A percentile compares a stretch with the other conserved stretches of the same genome.
These are phyloP conservation scores for Fringilla coelebs DNA, from an alignment of 2,797 vertebrate species.

Conservation along the genomic window DNA sequence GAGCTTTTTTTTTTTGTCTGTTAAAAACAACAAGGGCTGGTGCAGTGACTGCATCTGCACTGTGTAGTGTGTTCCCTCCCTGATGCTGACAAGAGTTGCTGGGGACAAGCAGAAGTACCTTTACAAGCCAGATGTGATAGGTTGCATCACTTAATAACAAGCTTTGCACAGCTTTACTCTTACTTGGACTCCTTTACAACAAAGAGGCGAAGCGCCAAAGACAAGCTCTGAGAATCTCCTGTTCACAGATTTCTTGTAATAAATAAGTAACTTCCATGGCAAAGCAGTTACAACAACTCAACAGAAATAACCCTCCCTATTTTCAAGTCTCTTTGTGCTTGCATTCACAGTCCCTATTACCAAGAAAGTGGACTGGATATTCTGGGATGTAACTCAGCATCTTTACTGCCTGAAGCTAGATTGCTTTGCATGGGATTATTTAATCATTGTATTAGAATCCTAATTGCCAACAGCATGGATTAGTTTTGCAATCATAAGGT, in stretches of 20 bases:
- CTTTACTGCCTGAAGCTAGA: slow-evolving; percentile 46
- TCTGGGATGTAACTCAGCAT: neutral
- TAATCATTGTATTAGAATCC: slow-evolving; percentile 43
- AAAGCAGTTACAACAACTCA: neutral
- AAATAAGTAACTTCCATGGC: neutral
- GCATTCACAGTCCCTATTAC: neutral
- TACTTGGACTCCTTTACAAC: neutral
- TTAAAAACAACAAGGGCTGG: neutral
- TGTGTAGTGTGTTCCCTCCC: neutral
- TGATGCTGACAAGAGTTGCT: neutral
- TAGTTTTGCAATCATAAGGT: slow-evolving; percentile 12
- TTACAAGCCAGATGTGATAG: neutral
- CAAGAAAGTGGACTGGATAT: neutral
- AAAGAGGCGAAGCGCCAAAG: neutral
- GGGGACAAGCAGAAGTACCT: neutral
- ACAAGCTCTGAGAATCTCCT: neutral
- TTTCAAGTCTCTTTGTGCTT: neutral
- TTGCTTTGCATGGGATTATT: slow-evolving; percentile 52
- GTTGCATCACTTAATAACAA: neutral
- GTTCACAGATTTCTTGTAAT: neutral
- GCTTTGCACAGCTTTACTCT: neutral
- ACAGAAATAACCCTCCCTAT: neutral
- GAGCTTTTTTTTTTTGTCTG: neutral
- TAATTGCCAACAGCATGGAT: slow-evolving; percentile 19
- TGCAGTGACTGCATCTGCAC: neutral